Evolutionary conservation across 2,888 invertebrate species (phyloP).

Genomic region (Drosophila koepferae): DNA sequence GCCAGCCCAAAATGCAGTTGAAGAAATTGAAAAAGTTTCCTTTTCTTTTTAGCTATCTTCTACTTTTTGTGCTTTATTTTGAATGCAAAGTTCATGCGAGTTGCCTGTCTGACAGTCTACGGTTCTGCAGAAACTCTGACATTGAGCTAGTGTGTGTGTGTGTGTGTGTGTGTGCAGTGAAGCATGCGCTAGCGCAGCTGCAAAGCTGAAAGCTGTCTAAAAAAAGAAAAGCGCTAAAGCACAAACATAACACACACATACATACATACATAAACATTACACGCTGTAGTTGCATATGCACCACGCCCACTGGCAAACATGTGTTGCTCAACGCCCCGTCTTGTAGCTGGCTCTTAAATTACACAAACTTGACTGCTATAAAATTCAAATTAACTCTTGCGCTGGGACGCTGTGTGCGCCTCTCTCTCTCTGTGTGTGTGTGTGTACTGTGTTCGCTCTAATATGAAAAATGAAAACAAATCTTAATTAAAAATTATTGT

Average conservation of each 20-base stretch:
- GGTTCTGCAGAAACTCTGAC: constrained; percentile 20
- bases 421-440: background rate
- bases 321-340: constrained; percentile 70
- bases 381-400: constrained; percentile 79
- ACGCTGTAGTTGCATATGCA: constrained; percentile 32
- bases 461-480: constrained; percentile 73
- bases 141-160: background rate
- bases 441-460: constrained; percentile 43
- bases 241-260: constrained; percentile 15
- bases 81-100: constrained; percentile 61
- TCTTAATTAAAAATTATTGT: constrained; percentile 82
- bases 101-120: constrained; percentile 14
- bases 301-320: constrained; percentile 69
- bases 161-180: constrained; percentile 36
- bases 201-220: constrained; percentile 38
- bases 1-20: constrained; percentile 62
- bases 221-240: constrained; percentile 38
- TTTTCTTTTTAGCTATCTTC: constrained; percentile 19
- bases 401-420: constrained; percentile 19
- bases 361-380: constrained; percentile 77
- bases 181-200: constrained; percentile 46
- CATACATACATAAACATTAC: constrained; percentile 19
- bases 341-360: constrained; percentile 54
- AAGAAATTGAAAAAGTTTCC: constrained; percentile 79
- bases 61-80: constrained; percentile 31